Conservation (phyloP, 1,140 invertebrate genomes). For the Eulimnadia texana region DNA sequence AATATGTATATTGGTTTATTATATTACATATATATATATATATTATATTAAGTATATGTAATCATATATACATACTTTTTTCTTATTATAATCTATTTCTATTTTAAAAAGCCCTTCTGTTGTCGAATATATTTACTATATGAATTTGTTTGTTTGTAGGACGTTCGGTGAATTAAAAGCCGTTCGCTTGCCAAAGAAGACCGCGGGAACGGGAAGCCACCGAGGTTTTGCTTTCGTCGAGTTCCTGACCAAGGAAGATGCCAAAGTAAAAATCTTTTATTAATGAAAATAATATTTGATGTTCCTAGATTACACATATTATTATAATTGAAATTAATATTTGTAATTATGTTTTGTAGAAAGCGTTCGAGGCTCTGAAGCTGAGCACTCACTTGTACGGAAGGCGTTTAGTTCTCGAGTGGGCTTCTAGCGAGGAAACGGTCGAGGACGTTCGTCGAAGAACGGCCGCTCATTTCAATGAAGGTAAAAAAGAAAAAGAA, state of each 20-base stretch:
- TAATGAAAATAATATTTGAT: neutral
- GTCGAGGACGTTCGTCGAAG: conserved; percentile 67
- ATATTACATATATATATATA: too few relatives aligned
- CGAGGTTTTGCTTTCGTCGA: conserved; percentile 96
- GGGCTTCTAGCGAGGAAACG: conserved; percentile 70
- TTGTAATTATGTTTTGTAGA: conserved; percentile 36
- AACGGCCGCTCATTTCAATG: conserved; percentile 55
- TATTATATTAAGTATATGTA: too few relatives aligned
- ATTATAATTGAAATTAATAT: neutral
- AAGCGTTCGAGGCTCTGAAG: conserved; percentile 78
- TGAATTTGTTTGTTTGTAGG: too few relatives aligned
- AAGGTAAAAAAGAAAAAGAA: conserved; percentile 14
- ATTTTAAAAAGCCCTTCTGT: too few relatives aligned
- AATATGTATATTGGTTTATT: too few relatives aligned
- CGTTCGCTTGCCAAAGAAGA: conserved; percentile 81
- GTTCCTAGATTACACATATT: conserved; percentile 1
- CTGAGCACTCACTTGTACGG: conserved; percentile 97
- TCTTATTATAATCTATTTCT: too few relatives aligned
- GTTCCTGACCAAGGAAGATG: conserved; percentile 72
- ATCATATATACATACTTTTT: too few relatives aligned
- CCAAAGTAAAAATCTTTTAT: conserved; percentile 50
- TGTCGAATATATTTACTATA: too few relatives aligned
- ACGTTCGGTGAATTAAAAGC: conserved; percentile 88
- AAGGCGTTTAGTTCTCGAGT: conserved; percentile 84
- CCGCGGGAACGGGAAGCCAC: conserved; percentile 61